Evolutionary conservation across 1,140 invertebrate genomes (phyloP), one percentile per base, ranked within the genome.

Genomic region (Triops cancriformis): DNA sequence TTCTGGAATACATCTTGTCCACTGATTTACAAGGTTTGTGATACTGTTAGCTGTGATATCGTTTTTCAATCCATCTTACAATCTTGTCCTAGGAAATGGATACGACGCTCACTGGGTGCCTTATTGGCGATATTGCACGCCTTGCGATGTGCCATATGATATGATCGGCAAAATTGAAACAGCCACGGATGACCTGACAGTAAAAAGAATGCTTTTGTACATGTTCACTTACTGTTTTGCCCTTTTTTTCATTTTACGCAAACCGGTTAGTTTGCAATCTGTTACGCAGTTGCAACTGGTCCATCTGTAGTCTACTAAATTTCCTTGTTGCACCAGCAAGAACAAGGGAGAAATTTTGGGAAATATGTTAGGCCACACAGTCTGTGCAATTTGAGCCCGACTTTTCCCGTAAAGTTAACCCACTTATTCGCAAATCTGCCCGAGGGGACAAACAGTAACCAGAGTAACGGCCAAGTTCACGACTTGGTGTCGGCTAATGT

Each of bases 161-260:
- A 82, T 83, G 75, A 82, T 85, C 23, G 84, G 83, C 3, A 83
- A 85, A 76, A 75, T 85, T 27, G 84, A 85, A 79, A 83, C 81
- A 0, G 82, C 82, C 0, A 23, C 79, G 11, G 73, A 81, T 7
- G 84, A 85, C 75, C 82, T 83, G n/a, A 77, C 76, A 73, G 80
- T 81, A 74, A 73, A 37, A 37, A 37, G 31, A 37, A 37, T 74
- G 37, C 12, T 42, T 28, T 72, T 74, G 51, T 12, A n/a, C 23
- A 4, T n/a, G 4, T 51, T 76, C n/a, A n/a, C n/a, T 51, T 26
- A 10, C 14, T 12, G 23, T 64, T 0, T 64, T 6, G 14, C 51
- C 18, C 14, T 64, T 64, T 64, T n/a, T n/a, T n/a, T n/a, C n/a
- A 7, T 4, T 7, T 37, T 37, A 37, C 31, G 31, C 31, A 37